A percentile compares a stretch with the other conserved stretches of the same genome.
These are phyloP conservation scores for Dendrophyllia cribrosa DNA, from an alignment of 64 coral and sea anemone genomes.

Conservation along the genomic window DNA sequence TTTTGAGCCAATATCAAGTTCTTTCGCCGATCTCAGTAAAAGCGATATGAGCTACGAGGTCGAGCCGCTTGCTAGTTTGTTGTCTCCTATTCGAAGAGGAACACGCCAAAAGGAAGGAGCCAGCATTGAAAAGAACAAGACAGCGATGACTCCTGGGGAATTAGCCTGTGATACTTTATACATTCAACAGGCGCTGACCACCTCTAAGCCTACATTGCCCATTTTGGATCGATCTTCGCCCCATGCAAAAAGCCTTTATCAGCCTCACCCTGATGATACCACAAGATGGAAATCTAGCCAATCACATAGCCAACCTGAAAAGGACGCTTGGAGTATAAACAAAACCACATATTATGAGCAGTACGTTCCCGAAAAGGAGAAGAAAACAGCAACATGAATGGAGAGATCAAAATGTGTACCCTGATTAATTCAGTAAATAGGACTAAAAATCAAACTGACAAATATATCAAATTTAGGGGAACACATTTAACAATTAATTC, in stretches of 20 bases:
- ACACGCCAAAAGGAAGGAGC: background rate
- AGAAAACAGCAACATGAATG: background rate
- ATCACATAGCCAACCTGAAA: conserved; percentile 15
- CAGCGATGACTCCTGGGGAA: background rate
- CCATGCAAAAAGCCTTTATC: background rate
- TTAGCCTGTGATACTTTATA: background rate
- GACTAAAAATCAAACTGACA: too few relatives aligned
- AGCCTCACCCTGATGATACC: background rate
- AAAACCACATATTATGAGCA: background rate
- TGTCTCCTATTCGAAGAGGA: conserved; percentile 19
- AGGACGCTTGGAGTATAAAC: background rate
- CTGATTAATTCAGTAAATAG: too few relatives aligned
- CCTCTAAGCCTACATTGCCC: background rate
- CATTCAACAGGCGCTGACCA: background rate
- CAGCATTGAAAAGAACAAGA: background rate
- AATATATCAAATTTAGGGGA: too few relatives aligned
- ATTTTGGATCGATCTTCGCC: background rate
- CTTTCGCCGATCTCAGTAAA: background rate
- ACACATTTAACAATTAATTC: too few relatives aligned
- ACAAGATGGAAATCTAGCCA: background rate
- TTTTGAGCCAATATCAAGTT: conserved; percentile 9
- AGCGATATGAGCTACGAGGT: background rate
- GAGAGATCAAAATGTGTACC: background rate
- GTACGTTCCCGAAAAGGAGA: conserved; percentile 22
- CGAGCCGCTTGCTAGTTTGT: conserved; percentile 29